Evolutionary conservation across 1,140 invertebrate genomes (phyloP).

Genomic region (Saccostrea echinata): DNA sequence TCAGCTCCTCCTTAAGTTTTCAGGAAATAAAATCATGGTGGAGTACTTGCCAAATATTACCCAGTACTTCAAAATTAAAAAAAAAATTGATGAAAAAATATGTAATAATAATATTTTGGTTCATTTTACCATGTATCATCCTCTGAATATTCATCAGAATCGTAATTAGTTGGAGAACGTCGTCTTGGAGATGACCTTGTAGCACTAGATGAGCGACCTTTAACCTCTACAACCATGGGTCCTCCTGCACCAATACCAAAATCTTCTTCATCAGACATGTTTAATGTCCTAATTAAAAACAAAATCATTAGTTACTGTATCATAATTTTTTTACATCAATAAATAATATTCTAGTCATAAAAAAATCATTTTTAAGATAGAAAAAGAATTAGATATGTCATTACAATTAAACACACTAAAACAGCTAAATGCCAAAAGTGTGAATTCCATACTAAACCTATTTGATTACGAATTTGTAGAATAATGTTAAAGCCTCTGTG

Average conservation of each 20-base stretch:
- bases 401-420: no score
- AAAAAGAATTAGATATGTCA: no score
- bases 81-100: no score
- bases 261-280: conserved; percentile 43
- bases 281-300: neutral
- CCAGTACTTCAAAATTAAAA: no score
- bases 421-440: no score
- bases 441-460: no score
- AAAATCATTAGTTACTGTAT: neutral
- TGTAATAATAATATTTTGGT: neutral
- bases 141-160: conserved; percentile 35
- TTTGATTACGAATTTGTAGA: no score
- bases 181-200: conserved; percentile 28
- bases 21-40: no score
- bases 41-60: no score
- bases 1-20: no score
- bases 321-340: neutral
- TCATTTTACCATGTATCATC: conserved; percentile 30
- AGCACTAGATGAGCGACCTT: conserved; percentile 32
- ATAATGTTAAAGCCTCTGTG: no score
- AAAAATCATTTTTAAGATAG: no score
- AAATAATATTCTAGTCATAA: neutral
- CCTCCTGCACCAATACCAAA: conserved; percentile 19
- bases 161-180: neutral
- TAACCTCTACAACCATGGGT: conserved; percentile 55